Base-by-base conservation (phyloP, 2,888 invertebrate genomes). In the Ophion obscuratus region DNA sequence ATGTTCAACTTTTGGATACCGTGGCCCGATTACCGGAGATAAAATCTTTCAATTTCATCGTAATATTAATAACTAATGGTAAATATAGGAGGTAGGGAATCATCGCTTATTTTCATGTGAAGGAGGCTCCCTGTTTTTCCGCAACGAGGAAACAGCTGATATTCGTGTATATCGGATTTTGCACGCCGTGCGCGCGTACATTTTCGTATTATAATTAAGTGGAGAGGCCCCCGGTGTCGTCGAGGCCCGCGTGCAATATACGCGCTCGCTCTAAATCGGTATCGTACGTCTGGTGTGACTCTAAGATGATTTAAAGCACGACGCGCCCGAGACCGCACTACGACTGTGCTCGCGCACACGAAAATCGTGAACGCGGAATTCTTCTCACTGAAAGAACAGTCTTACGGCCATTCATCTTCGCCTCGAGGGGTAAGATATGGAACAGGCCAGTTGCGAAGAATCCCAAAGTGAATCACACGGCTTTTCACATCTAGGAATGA, bases 351-450 rank as follows among this genome's bases (percentile, higher is more conserved):
- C 64, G 64, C 36, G 73, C 40, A 61, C 27, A 76, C 36, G 61
- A 81, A 76, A 86, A 81, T 87, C 82, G 73, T 68, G 61, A 67
- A 71, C 67, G 74, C 70, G 31, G 62, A 85, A 84, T 74, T 88
- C 70, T 76, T 75, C 73, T 67, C 64, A 76, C 80, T 75, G 80
- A 64, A 67, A 75, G 57, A 68, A 79, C 71, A 24, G 86, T 87
- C 83, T 86, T 86, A 87, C 84, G 86, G 84, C 81, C 86, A 88
- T 88, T 88, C 84, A 81, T 83, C 86, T 87, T 87, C 87, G 67
- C 31, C 61, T 53, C 40, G 61, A 73, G 74, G 78, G 27, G 68
- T 59, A 11, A 47, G 61, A 53, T 53, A 81, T 27, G 47, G 61
- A 53, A 59, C 79, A 75, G 70, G 71, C 73, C 78, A 81, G 88